Base-by-base conservation (phyloP, 2,888 invertebrate species). In the Xanthia icteritia region DNA sequence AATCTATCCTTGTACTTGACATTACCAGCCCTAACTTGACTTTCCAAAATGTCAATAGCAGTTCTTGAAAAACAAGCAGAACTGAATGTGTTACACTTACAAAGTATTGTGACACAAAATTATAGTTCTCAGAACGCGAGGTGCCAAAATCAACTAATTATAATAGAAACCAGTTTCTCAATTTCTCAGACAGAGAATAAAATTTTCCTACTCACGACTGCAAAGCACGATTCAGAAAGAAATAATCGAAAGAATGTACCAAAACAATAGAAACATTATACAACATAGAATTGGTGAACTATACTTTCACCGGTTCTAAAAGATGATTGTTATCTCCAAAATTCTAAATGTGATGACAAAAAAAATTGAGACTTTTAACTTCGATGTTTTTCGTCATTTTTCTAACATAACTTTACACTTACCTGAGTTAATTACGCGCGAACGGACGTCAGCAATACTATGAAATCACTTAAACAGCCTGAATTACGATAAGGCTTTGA, bases 401-500 rank as follows among this genome's bases (percentile, higher is more conserved):
- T 86, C 20, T 89, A 89, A 88, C 86, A 79, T 88, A 89, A 85
- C 90, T 82, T 81, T 81, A 74, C 68, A 86, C 94, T 94, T 88
- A 95, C 95, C 93, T 92, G 88, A 79, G 81, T 83, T 87, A 89
- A 90, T 91, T 92, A 92, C 87, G 91, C 90, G 88, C 80, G 89
- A 82, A 85, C 81, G 81, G 87, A 91, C 90, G 91, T 91, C 90
- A 92, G 86, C 89, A 91, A 89, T 89, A 87, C 91, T 89, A 91
- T 89, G 88, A 91, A 94, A 93, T 92, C 93, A 93, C 91, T 81
- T 80, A 83, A 83, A 91, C 90, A 90, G 88, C 89, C 88, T 91
- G 86, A 89, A 90, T 91, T 91, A 89, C 88, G 93, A 92, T 94
- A 94, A 93, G 90, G 90, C 88, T 91, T 80, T 83, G 92, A 90